Base-by-base conservation (phyloP, 2,113 vertebrate genomes). In the Zosterops borbonicus region DNA sequence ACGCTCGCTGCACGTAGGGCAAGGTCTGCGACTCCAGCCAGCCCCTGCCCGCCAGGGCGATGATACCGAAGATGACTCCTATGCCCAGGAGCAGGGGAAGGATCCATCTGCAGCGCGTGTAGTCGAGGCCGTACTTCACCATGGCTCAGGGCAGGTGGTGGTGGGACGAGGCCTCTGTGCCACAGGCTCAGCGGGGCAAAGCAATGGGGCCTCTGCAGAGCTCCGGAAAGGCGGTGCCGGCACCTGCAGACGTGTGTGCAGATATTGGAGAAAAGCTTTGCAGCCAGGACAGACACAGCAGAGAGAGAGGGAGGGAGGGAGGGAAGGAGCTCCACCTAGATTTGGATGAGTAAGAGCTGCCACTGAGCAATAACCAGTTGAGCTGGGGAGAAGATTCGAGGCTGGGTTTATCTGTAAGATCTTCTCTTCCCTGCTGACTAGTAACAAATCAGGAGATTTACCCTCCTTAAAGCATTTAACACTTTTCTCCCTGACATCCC, bases 1-100 rank as follows among this genome's bases (percentile, higher is more conserved):
- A 97, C 9, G 95, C 97, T 73, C 21, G 80, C 9, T 91, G 86
- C 52, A 85, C 20, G 0, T 93, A 93, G 41, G 97, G 96, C 79
- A 91, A 47, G 71, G 89, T 96, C 87, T 96, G 90, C 2, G 97
- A 96, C 80, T 93, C 94, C 94, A 96, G 79, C 99, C 99, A 99
- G 91, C 98, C 98, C 92, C 78, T 80, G 70, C 96, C 96, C 1
- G 94, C 95, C 91, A 97, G 93, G 0, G 97, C 95, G 8, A 97
- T 97, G 92, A 97, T 97, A 3, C 97, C 97, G 8, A 97, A 97
- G 86, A 97, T 97, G 83, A 97, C 92, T 2, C 97, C 97, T 42
- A 97, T 90, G 60, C 97, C 96, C 74, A 97, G 81, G 53, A 97
- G 97, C 94, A 97, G 88, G 47, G 97, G 97, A 18, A 97, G 94